phyloP scores from a whole-genome alignment of 2,888 invertebrate genomes.

The Drosophila conformis region DNA sequence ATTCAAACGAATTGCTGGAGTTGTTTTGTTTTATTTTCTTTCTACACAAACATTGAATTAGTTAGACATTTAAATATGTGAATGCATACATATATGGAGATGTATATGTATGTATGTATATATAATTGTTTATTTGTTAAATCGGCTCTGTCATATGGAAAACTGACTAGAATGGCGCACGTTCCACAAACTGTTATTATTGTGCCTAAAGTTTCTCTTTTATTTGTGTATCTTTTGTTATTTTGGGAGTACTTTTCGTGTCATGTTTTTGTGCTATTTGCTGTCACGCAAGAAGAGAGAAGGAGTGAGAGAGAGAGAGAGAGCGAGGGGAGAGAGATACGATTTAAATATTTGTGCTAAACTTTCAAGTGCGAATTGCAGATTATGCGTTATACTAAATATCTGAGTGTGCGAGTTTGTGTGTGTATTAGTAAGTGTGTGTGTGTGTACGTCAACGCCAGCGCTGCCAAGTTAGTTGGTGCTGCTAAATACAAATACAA shows the following conservation, averaged over 20 bases:
- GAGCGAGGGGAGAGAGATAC: slow-evolving; percentile 8
- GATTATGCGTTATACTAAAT: slow-evolving; percentile 67
- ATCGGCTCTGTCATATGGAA: slow-evolving; percentile 32
- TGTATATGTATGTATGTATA: slow-evolving; percentile 15
- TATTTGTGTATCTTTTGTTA: slow-evolving; percentile 4
- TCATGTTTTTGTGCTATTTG: slow-evolving; percentile 54
- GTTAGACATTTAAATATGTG: slow-evolving; percentile 63
- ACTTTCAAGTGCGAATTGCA: slow-evolving; percentile 53
- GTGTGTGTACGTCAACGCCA: slow-evolving; percentile 69
- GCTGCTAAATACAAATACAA: slow-evolving; percentile 62
- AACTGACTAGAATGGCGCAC: slow-evolving; percentile 53
- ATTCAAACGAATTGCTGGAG: slow-evolving; percentile 41
- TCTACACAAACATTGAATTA: slow-evolving; percentile 64
- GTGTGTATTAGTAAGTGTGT: slow-evolving; percentile 27
- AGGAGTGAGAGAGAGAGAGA: slow-evolving; percentile 3
- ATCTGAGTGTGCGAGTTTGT: slow-evolving; percentile 29
- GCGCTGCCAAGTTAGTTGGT: slow-evolving; percentile 68
- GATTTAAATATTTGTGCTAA: slow-evolving; percentile 64
- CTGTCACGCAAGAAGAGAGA: neutral
- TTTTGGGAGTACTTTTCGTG: neutral
- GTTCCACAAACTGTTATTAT: slow-evolving; percentile 10
- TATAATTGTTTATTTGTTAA: slow-evolving; percentile 22
- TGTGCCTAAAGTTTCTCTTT: slow-evolving; percentile 15
- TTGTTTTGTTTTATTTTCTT: slow-evolving; percentile 13
- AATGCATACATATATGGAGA: slow-evolving; percentile 31